Base-by-base conservation (phyloP, 1,140 invertebrate genomes). In the Temnothorax longispinosus region DNA sequence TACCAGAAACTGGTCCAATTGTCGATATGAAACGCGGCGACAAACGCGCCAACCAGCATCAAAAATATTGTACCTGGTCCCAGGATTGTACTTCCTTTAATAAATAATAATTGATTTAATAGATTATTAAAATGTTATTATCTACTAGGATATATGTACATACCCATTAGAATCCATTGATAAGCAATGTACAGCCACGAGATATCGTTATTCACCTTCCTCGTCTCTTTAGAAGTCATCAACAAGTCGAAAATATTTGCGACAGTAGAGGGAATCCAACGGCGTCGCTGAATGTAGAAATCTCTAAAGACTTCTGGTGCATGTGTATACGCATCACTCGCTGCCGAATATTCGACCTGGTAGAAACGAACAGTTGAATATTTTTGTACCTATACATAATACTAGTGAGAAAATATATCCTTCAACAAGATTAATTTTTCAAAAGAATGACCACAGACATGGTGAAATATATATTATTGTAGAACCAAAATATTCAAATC, bases 281-380 rank as follows among this genome's bases (percentile, higher is more conserved):
- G 96, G 60, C 98, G 96, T 67, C 98, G 96, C 93, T 99, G 98
- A 93, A 98, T 98, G 94, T 98, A 99, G 94, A 99, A 98, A 93
- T 99, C 98, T 77, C 97, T 97, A 91, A 98, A 98, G 56, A 97
- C 97, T 96, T 99, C 98, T 2, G 98, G 98, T 77, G 97, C 97
- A 92, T 99, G 98, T 6, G 98, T 99, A 91, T 98, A 98, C 27
- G 98, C 98, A 93, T 99, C 98, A 58, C 98, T 97, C 38, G 98
- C 98, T 62, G 98, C 98, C 81, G 97, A 98, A 94, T 99, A 99
- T 95, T 99, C 98, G 2, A 97, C 91, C 93, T 94, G n/a, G 86
- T 64, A 44, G 13, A 75, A 85, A 65, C 3, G 56, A 47, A 69
- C 0, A 41, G 7, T 41, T 41, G 3, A 21, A 65, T n/a, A n/a